Percentiles rank a stretch among this genome's conserved stretches.
phyloP scores from a whole-genome alignment of 2,797 vertebrate genomes.

The Natrix natrix region DNA sequence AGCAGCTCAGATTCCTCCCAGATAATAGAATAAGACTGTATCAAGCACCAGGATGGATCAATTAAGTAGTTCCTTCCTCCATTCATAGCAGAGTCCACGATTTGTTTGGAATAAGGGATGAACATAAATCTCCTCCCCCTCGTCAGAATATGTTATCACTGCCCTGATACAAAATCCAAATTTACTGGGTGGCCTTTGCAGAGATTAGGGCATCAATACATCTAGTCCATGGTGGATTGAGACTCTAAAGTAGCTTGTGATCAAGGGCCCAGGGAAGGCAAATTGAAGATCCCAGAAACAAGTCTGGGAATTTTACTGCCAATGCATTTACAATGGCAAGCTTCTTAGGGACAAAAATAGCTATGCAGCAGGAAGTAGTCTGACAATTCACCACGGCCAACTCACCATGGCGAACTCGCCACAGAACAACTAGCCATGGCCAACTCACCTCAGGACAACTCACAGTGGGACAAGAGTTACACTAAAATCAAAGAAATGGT shows the following conservation, averaged over 20 bases:
- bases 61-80: background rate
- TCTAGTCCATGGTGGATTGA: background rate
- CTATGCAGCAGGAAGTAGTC: background rate
- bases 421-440: too few species aligned
- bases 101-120: background rate
- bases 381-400: too few species aligned
- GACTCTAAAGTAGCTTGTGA: background rate
- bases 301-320: background rate
- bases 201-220: background rate
- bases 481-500: too few species aligned
- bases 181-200: background rate
- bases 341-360: background rate
- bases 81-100: background rate
- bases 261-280: background rate
- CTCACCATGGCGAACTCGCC: too few species aligned
- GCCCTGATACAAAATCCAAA: background rate
- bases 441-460: too few species aligned
- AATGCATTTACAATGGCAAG: background rate
- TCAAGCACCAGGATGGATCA: background rate
- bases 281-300: background rate
- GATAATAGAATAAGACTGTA: background rate
- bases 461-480: too few species aligned
- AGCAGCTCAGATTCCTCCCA: background rate
- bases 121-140: background rate
- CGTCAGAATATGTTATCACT: background rate